phyloP scores from a whole-genome alignment of 2,797 vertebrate genomes.

The Ptychobarbus kaznakovi region DNA sequence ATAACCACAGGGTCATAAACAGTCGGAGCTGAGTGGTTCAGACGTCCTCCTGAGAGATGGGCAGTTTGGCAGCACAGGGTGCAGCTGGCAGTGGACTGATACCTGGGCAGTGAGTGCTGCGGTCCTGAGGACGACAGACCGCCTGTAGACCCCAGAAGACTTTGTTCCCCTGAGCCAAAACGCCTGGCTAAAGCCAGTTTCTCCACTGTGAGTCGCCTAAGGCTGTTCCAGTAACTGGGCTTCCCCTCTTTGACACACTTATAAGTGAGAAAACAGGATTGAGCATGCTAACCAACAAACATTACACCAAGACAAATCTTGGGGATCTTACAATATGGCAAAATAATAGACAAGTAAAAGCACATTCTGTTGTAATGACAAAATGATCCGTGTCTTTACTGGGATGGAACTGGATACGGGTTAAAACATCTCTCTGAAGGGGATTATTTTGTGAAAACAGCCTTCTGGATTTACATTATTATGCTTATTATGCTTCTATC shows the following conservation, averaged over 20 bases:
- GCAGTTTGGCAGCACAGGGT: slow-evolving; percentile 56
- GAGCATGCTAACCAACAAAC: not conserved
- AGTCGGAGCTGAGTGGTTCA: slow-evolving; percentile 68
- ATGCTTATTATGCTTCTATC: not conserved
- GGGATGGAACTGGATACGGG: not conserved
- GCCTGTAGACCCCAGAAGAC: slow-evolving; percentile 27
- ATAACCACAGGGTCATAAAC: slow-evolving; percentile 58
- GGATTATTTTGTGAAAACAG: not conserved
- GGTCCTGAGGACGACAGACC: not conserved
- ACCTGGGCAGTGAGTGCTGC: slow-evolving; percentile 57
- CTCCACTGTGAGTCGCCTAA: slow-evolving; percentile 66
- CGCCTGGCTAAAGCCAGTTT: slow-evolving; percentile 57
- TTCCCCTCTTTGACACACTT: slow-evolving; percentile 38
- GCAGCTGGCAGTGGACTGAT: slow-evolving; percentile 65
- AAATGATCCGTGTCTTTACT: not conserved
- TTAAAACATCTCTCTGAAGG: not conserved
- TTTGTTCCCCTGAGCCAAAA: slow-evolving; percentile 66
- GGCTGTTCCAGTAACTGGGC: slow-evolving; percentile 66
- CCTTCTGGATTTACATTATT: not conserved
- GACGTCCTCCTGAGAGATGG: slow-evolving; percentile 56
- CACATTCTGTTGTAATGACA: not conserved
- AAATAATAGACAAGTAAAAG: not conserved
- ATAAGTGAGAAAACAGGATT: slow-evolving; percentile 15
- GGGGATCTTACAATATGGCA: not conserved
- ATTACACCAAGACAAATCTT: not conserved